Conservation (phyloP, 2,888 invertebrate genomes). For the Azorinus chamasolen region DNA sequence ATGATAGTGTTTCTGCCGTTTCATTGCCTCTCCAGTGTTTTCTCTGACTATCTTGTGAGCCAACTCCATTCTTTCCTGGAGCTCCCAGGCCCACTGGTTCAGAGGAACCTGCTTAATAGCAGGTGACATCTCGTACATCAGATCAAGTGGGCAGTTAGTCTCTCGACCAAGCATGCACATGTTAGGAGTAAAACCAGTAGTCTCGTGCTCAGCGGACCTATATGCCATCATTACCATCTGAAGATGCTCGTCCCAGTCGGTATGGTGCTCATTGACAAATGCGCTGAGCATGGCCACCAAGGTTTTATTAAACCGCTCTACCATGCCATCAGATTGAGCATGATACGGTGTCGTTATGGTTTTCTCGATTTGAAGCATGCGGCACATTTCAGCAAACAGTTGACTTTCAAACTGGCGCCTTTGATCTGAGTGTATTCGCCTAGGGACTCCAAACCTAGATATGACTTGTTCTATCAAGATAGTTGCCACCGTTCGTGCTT, state of each 20-base stretch:
- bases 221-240: slow-evolving; percentile 43
- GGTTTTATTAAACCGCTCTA: slow-evolving; percentile 20
- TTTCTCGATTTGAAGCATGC: not conserved
- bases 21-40: slow-evolving; percentile 15
- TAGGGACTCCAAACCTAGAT: slow-evolving; percentile 1
- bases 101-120: slow-evolving; percentile 9
- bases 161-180: slow-evolving; percentile 37
- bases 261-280: slow-evolving; percentile 34
- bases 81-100: slow-evolving; percentile 38
- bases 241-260: slow-evolving; percentile 49
- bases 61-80: slow-evolving; percentile 26
- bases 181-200: slow-evolving; percentile 37
- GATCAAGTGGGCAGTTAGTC: slow-evolving; percentile 21
- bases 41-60: slow-evolving; percentile 25
- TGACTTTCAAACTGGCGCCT: slow-evolving; percentile 5
- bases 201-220: slow-evolving; percentile 39
- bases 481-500: slow-evolving; percentile 3
- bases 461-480: not conserved
- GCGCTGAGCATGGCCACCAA: slow-evolving; percentile 35
- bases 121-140: slow-evolving; percentile 21
- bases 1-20: slow-evolving; percentile 30
- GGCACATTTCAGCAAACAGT: slow-evolving; percentile 6
- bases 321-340: slow-evolving; percentile 41
- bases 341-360: slow-evolving; percentile 3
- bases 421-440: slow-evolving; percentile 1